Conservation (phyloP, 37 sponge, comb jelly and placozoan genomes). For the Axinella damicornis region DNA sequence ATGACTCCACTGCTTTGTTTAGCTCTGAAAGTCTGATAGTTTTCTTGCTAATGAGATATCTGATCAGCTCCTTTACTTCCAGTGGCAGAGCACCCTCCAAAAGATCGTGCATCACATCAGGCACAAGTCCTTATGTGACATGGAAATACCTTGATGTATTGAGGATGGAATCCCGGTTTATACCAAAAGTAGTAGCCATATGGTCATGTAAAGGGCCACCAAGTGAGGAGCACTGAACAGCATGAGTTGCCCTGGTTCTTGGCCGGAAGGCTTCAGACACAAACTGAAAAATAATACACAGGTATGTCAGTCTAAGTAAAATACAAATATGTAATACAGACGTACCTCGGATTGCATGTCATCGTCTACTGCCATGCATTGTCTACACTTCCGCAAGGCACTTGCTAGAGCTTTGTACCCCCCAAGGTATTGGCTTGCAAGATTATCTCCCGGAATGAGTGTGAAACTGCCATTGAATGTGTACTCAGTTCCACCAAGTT, state of each 20-base stretch:
- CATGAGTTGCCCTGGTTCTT: slow-evolving; percentile 44
- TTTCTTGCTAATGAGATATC: background rate
- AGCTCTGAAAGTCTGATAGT: background rate
- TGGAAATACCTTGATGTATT: slow-evolving; percentile 65
- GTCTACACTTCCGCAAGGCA: slow-evolving; percentile 41
- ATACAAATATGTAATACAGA: background rate
- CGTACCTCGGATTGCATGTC: slow-evolving; percentile 34
- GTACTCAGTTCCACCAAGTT: slow-evolving; percentile 1
- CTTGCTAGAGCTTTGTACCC: slow-evolving; percentile 24
- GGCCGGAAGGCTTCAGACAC: slow-evolving; percentile 28
- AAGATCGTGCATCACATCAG: slow-evolving; percentile 83
- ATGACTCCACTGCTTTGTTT: background rate
- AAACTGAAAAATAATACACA: slow-evolving; percentile 19
- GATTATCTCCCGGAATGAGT: slow-evolving; percentile 33
- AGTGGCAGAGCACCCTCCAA: slow-evolving; percentile 55
- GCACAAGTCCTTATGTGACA: slow-evolving; percentile 68
- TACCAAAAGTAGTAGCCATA: slow-evolving; percentile 70
- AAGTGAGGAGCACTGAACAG: slow-evolving; percentile 55
- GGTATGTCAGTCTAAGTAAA: background rate
- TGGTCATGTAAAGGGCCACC: slow-evolving; percentile 70
- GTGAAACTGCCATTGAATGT: slow-evolving; percentile 27
- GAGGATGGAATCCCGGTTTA: slow-evolving; percentile 42
- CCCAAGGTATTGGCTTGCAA: slow-evolving; percentile 30
- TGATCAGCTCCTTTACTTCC: slow-evolving; percentile 34
- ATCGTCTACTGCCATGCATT: slow-evolving; percentile 41